Percentiles rank a stretch among this genome's conserved stretches.
These are phyloP conservation scores for Zaprionus capensis DNA, from an alignment of 1,140 invertebrate genomes.

Conservation along the genomic window DNA sequence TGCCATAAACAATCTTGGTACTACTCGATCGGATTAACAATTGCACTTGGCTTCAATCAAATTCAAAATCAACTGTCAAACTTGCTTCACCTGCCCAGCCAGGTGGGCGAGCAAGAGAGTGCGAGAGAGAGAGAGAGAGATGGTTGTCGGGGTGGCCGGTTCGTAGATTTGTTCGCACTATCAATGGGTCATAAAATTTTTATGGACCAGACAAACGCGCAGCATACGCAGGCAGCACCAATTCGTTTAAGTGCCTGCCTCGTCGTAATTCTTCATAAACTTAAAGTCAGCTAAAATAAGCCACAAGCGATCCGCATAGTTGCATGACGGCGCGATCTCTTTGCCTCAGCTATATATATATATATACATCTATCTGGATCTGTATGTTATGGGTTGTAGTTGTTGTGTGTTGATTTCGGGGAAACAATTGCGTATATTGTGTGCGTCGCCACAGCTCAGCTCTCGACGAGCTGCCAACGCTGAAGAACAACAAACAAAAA, in stretches of 20 bases:
- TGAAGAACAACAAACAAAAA: conserved; percentile 74
- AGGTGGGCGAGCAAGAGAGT: conserved; percentile 19
- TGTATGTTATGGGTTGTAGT: not conserved
- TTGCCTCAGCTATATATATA: conserved; percentile 39
- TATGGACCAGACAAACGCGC: conserved; percentile 61
- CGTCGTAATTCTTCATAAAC: conserved; percentile 75
- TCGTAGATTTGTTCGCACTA: conserved; percentile 72
- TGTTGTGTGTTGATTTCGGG: conserved; percentile 47
- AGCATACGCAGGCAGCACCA: conserved; percentile 61
- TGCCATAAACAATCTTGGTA: conserved; percentile 66
- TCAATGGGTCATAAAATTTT: conserved; percentile 83
- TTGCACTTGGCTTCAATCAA: conserved; percentile 77
- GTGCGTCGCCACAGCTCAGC: conserved; percentile 52
- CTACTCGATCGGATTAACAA: conserved; percentile 45
- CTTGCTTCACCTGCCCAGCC: conserved; percentile 58
- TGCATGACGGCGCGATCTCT: conserved; percentile 42
- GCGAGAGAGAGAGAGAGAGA: not conserved
- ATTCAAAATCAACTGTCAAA: conserved; percentile 75
- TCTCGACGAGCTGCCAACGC: conserved; percentile 4
- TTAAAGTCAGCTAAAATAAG: conserved; percentile 78
- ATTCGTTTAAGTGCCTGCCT: conserved; percentile 79
- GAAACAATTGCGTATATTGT: conserved; percentile 58
- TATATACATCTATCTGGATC: not conserved
- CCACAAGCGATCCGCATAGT: conserved; percentile 64
- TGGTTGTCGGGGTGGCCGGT: not conserved